A percentile compares a stretch with the other conserved stretches of the same genome.
Conservation (phyloP, 2,888 invertebrate species). For the Pocota personata region DNA sequence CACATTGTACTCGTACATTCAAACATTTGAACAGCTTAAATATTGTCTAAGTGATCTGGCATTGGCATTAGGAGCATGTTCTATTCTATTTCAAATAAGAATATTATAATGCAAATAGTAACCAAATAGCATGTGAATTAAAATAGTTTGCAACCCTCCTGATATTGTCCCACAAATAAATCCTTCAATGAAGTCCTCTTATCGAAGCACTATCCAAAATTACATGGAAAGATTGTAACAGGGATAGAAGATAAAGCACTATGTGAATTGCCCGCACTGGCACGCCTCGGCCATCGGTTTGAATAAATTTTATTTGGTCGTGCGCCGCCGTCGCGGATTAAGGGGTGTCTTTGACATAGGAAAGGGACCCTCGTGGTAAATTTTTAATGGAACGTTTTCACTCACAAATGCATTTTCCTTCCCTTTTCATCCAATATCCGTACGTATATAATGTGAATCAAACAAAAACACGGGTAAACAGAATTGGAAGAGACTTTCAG, state of each 20-base stretch:
- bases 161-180: conserved; percentile 5
- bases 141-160: conserved; percentile 32
- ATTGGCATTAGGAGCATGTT: background rate
- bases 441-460: background rate
- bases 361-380: conserved; percentile 33
- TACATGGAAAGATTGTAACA: background rate
- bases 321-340: conserved; percentile 38
- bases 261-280: conserved; percentile 30
- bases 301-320: conserved; percentile 37
- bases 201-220: conserved; percentile 11
- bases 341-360: conserved; percentile 10
- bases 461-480: conserved; percentile 1
- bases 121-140: background rate
- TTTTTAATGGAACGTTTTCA: conserved; percentile 41
- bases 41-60: background rate
- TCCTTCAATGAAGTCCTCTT: conserved; percentile 12
- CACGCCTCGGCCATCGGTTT: conserved; percentile 22
- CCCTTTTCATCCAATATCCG: background rate
- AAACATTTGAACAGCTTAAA: no score
- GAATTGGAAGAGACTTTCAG: conserved; percentile 12
- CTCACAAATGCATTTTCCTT: conserved; percentile 9
- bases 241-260: conserved; percentile 4
- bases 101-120: background rate
- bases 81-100: background rate
- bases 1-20: no score